A percentile compares a stretch with the other conserved stretches of the same genome.
Evolutionary conservation across 2,888 invertebrate species (phyloP).

Genomic region (Andrena praecox): DNA sequence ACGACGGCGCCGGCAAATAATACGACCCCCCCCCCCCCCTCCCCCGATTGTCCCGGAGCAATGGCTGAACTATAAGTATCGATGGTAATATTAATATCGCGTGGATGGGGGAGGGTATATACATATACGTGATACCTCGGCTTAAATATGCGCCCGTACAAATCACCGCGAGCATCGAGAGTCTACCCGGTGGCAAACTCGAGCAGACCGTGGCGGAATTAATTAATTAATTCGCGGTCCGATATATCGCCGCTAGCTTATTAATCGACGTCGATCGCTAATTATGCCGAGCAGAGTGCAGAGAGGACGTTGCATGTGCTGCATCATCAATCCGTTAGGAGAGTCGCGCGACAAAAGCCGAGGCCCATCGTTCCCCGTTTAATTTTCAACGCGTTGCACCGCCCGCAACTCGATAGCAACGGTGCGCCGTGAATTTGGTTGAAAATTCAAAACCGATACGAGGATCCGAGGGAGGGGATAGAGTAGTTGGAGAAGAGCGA

Average conservation of each 20-base stretch:
- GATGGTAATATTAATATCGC: constrained; percentile 45
- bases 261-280: constrained; percentile 73
- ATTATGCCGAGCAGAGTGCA: constrained; percentile 70
- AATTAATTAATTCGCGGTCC: constrained; percentile 74
- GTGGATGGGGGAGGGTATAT: constrained; percentile 7
- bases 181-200: constrained; percentile 26
- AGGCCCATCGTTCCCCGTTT: constrained; percentile 10
- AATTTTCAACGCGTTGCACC: background rate
- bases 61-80: constrained; percentile 49
- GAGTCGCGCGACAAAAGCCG: constrained; percentile 1
- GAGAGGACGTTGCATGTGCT: constrained; percentile 52
- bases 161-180: constrained; percentile 19
- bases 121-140: constrained; percentile 43
- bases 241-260: constrained; percentile 53
- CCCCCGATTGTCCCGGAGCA: constrained; percentile 41
- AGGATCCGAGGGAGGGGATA: constrained; percentile 1
- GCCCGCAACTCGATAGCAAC: background rate
- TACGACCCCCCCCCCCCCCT: constrained; percentile 12
- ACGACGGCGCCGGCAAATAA: constrained; percentile 35
- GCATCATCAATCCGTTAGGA: constrained; percentile 55
- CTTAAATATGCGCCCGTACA: constrained; percentile 44
- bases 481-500: constrained; percentile 26
- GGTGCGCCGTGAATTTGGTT: background rate
- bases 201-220: constrained; percentile 54
- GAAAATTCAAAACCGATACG: background rate